phyloP scores from a whole-genome alignment of 2,113 vertebrate species.

The Hoplias malabaricus region DNA sequence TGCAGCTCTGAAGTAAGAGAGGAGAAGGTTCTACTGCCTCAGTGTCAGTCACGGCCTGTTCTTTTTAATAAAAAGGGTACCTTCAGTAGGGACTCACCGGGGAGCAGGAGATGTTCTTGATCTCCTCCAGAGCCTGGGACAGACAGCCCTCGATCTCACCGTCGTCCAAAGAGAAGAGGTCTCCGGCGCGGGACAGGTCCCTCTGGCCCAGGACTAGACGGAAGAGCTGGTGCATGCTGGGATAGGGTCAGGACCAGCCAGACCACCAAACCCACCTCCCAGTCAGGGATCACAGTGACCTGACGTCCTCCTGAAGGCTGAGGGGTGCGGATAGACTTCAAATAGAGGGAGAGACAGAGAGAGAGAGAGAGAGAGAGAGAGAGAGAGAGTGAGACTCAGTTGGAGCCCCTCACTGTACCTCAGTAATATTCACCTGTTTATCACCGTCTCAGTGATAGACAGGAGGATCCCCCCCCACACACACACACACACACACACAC shows the following conservation, averaged over 20 bases:
- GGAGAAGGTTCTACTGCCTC: too few species aligned
- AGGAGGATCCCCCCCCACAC: too few species aligned
- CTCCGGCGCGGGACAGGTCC: constrained; percentile 91
- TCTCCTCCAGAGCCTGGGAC: constrained; percentile 91
- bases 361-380: neutral
- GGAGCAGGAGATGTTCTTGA: constrained; percentile 90
- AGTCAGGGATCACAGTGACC: constrained; percentile 30
- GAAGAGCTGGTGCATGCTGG: constrained; percentile 91
- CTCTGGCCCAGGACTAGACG: constrained; percentile 87
- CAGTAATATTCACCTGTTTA: too few species aligned
- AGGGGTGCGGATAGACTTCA: neutral
- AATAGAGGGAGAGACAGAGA: neutral
- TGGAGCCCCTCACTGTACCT: too few species aligned
- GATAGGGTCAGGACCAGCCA: constrained; percentile 17
- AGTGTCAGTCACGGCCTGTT: too few species aligned
- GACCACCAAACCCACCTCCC: too few species aligned
- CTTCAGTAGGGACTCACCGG: constrained; percentile 83
- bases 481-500: too few species aligned
- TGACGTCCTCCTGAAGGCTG: constrained; percentile 49
- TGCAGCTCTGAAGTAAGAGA: too few species aligned
- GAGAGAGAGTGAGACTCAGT: neutral
- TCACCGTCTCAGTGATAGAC: too few species aligned
- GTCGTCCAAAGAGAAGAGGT: constrained; percentile 93
- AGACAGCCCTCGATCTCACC: constrained; percentile 88
- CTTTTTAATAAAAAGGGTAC: too few species aligned